Conservation (phyloP, 2,113 vertebrate species). For the Istiophorus platypterus region DNA sequence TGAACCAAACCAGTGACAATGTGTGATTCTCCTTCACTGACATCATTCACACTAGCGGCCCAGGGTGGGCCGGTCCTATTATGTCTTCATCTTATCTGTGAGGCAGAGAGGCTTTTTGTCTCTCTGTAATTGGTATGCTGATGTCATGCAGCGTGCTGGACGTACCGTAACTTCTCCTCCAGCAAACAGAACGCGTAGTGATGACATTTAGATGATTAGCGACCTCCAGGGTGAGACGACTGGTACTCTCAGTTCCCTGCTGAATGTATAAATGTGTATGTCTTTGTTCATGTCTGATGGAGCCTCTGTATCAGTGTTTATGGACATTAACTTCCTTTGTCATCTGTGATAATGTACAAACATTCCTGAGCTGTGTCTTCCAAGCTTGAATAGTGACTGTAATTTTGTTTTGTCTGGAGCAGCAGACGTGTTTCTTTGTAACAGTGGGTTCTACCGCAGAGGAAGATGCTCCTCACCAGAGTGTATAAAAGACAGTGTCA, state of each 20-base stretch:
- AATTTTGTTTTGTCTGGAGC: background rate
- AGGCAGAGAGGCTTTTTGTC: conserved; percentile 56
- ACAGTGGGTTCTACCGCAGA: background rate
- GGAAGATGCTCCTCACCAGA: background rate
- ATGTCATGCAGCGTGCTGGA: conserved; percentile 57
- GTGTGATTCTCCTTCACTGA: conserved; percentile 18
- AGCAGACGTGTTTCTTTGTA: background rate
- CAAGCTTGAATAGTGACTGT: background rate
- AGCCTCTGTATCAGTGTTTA: conserved; percentile 7
- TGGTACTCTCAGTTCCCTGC: conserved; percentile 5
- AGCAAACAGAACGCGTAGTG: conserved; percentile 47
- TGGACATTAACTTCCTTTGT: background rate
- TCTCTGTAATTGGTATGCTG: conserved; percentile 51
- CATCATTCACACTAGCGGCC: conserved; percentile 13
- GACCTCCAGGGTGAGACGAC: conserved; percentile 15
- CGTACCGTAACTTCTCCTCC: conserved; percentile 18
- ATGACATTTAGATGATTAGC: conserved; percentile 42
- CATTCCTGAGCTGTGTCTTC: background rate
- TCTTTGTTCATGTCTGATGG: background rate
- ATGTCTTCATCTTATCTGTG: conserved; percentile 53
- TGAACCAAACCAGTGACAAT: background rate
- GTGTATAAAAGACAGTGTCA: background rate
- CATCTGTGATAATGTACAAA: conserved; percentile 1
- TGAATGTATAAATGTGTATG: background rate
- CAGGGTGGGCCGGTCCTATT: conserved; percentile 7